These are phyloP conservation scores for Passer domesticus DNA, from an alignment of 2,113 vertebrate species.

Conservation along the genomic window DNA sequence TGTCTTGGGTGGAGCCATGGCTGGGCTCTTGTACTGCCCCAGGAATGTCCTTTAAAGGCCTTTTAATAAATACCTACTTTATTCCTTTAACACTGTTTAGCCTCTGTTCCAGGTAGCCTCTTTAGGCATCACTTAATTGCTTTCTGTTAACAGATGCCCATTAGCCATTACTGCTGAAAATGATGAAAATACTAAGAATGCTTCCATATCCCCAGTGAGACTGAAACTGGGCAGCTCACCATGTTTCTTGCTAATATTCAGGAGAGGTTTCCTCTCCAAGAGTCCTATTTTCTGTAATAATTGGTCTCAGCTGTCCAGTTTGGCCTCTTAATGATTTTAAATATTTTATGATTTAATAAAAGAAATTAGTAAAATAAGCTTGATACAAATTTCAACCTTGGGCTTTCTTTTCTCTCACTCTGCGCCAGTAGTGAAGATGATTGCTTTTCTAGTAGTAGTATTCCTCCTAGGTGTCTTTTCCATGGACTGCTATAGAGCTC, in stretches of 20 bases:
- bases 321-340: not conserved
- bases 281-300: not conserved
- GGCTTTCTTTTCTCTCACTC: not conserved
- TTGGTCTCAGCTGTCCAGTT: not conserved
- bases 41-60: not conserved
- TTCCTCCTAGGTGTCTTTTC: not conserved
- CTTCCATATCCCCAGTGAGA: not conserved
- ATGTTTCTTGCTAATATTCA: not conserved
- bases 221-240: not conserved
- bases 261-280: not conserved
- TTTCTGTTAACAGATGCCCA: not conserved
- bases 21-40: not conserved
- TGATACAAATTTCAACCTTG: not conserved
- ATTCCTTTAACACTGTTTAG: not conserved
- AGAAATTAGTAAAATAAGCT: slow-evolving; percentile 18
- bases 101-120: not conserved
- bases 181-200: not conserved
- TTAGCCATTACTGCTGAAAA: not conserved
- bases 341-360: slow-evolving; percentile 14
- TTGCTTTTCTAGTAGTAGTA: slow-evolving; percentile 20
- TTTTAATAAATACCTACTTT: not conserved
- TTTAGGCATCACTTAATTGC: not conserved
- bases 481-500: not conserved
- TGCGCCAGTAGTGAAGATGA: not conserved
- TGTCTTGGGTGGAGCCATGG: not conserved